Evolutionary conservation across 2,113 vertebrate genomes (phyloP).

Genomic region (Hirundichthys speculiger): DNA sequence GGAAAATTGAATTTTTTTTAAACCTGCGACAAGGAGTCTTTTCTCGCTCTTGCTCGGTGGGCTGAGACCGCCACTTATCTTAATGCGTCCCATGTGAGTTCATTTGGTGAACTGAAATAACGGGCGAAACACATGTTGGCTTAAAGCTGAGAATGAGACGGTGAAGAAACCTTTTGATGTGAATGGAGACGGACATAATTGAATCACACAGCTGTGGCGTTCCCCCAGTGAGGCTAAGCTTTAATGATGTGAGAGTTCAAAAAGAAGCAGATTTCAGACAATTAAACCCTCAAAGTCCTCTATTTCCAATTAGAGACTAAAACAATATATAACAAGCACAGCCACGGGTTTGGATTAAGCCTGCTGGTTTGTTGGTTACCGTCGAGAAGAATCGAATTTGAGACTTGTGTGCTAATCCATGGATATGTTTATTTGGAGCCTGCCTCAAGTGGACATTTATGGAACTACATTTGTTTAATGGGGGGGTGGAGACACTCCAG

Average conservation of each 20-base stretch:
- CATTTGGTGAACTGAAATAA: neutral
- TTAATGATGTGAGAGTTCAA: neutral
- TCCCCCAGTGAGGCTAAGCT: neutral
- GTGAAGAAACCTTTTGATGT: neutral
- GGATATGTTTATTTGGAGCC: too few species aligned
- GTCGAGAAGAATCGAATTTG: too few species aligned
- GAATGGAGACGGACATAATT: neutral
- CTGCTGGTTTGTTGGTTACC: too few species aligned
- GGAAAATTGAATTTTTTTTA: slow-evolving; percentile 1
- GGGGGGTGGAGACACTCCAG: too few species aligned
- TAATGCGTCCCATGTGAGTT: slow-evolving; percentile 5
- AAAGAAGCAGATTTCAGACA: too few species aligned
- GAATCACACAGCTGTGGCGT: neutral
- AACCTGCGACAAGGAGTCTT: neutral
- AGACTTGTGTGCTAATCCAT: too few species aligned
- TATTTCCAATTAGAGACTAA: too few species aligned
- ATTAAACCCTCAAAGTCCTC: too few species aligned
- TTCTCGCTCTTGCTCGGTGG: neutral
- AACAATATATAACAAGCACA: too few species aligned
- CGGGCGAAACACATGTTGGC: neutral
- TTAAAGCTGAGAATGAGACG: neutral
- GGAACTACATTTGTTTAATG: too few species aligned
- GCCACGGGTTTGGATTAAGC: too few species aligned
- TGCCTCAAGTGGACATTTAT: too few species aligned
- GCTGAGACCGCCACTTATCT: neutral